These are phyloP conservation scores for Scaptomyza cyrtandrae DNA, from an alignment of 2,888 invertebrate genomes.

Conservation along the genomic window DNA sequence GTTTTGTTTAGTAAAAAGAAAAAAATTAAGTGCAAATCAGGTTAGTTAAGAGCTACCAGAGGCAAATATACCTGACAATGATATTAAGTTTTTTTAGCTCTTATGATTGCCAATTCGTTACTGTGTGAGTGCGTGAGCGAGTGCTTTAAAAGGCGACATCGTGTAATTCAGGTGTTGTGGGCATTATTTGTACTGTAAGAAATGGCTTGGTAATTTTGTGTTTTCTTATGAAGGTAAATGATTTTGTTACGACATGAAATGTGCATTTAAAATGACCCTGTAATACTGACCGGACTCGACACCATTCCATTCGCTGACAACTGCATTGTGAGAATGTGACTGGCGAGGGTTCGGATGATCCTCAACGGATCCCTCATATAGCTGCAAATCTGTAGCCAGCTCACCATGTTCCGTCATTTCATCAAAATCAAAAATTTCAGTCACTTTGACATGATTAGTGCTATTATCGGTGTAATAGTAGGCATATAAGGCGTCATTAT, in stretches of 20 bases:
- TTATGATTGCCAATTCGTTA: constrained; percentile 33
- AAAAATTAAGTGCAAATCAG: constrained; percentile 2
- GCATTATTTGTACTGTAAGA: constrained; percentile 84
- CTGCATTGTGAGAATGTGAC: constrained; percentile 78
- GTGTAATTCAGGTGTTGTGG: constrained; percentile 80
- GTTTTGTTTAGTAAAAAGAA: not conserved
- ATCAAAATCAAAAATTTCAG: constrained; percentile 91
- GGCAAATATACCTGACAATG: constrained; percentile 62
- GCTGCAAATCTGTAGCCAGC: constrained; percentile 85
- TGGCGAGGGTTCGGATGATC: constrained; percentile 83
- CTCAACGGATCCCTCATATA: constrained; percentile 83
- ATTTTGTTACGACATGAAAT: constrained; percentile 13
- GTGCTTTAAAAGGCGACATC: constrained; percentile 81
- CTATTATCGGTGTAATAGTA: constrained; percentile 94
- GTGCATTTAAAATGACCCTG: not conserved
- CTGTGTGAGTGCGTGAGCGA: constrained; percentile 44
- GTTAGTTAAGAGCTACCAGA: not conserved
- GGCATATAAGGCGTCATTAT: constrained; percentile 94
- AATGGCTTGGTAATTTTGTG: constrained; percentile 38
- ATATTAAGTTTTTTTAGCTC: constrained; percentile 37
- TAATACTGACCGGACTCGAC: constrained; percentile 83
- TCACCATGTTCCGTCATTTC: constrained; percentile 90
- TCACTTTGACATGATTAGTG: constrained; percentile 93
- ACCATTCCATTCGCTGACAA: constrained; percentile 84
- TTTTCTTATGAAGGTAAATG: constrained; percentile 29